Base-by-base conservation (phyloP, 2,888 invertebrate species). In the Drosophila paramelanica region DNA sequence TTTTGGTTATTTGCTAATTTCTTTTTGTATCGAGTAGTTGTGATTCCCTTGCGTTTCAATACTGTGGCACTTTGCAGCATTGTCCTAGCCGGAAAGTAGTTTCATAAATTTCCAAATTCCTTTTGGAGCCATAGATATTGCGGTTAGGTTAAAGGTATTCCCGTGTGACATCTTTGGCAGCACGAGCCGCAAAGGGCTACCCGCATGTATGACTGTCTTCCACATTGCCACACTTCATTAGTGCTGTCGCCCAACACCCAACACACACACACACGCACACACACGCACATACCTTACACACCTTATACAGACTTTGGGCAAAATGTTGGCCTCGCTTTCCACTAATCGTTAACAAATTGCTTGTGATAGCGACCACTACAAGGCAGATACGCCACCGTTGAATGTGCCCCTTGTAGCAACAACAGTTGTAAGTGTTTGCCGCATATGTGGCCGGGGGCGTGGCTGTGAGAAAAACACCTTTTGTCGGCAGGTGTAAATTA, bases 331-430 rank as follows among this genome's bases (percentile, higher is more conserved):
- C 69, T 60, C 49, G 77, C 60, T 71, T 62, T 59, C 51, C 60
- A 68, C 87, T 84, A 83, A 83, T 87, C 84, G 87, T 73, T 83
- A 83, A 84, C 83, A 83, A 83, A 83, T 84, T 83, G 87, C 87
- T 65, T 67, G 64, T 72, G 84, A 83, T 83, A 86, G 77, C 72
- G 69, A 61, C 82, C 74, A 71, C 74, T 77, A 61, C 52, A 65
- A 68, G 64, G 10, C 10, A 73, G 73, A 72, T 62, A 64, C 51
- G 41, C 42, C 23, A 47, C 8, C 61, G 67, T 46, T 65, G 67
- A 75, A 73, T 73, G 69, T 62, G 73, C 65, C 62, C 59, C 67
- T 36, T 55, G 31, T 31, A 31, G 31, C 31, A 31, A 31, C 31
- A 10, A 31, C 31, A 10, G 31, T 31, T 56, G 25, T 31, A 20